Conservation (phyloP, 2,113 vertebrate species). For the Myotis brandtii region DNA sequence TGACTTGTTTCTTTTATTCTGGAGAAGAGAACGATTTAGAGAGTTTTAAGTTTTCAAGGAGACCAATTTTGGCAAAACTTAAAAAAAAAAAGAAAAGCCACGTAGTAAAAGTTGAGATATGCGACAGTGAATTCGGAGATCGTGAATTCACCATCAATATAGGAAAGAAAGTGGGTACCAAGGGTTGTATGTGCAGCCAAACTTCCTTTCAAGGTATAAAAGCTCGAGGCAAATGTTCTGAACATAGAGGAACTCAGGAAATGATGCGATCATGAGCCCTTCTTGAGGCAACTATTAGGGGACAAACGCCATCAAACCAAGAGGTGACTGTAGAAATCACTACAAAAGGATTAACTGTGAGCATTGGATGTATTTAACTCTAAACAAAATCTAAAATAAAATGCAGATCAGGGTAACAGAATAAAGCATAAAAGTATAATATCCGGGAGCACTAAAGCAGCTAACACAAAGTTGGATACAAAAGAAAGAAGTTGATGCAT, state of each 20-base stretch:
- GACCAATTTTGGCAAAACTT: neutral
- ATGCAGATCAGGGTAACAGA: neutral
- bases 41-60: neutral
- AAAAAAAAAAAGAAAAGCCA: neutral
- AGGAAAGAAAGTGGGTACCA: neutral
- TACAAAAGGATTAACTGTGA: neutral
- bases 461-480: neutral
- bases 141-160: neutral
- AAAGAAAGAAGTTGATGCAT: neutral
- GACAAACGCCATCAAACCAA: neutral
- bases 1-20: neutral
- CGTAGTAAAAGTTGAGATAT: neutral
- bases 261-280: neutral
- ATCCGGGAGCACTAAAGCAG: neutral
- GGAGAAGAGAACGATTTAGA: neutral
- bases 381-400: constrained; percentile 25
- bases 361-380: neutral
- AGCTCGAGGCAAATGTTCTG: neutral
- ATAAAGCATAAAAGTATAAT: neutral
- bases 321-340: neutral
- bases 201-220: neutral
- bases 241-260: neutral
- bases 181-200: neutral
- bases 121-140: neutral
- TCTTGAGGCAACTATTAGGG: neutral